Evolutionary conservation across 2,113 vertebrate species (phyloP).

Genomic region (Madoqua kirkii): DNA sequence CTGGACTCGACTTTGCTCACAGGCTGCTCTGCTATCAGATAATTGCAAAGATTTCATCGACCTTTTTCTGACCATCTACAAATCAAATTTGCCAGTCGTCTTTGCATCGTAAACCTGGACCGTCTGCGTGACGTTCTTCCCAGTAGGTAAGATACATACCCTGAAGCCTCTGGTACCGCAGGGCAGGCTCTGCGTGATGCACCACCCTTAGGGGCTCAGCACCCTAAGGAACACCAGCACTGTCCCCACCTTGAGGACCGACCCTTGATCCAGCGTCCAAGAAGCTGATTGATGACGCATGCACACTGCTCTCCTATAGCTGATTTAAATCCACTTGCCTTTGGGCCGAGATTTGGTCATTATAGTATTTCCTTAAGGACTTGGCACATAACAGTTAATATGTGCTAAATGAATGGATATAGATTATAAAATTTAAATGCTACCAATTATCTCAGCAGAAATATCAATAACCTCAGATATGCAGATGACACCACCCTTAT

Average conservation of each 20-base stretch:
- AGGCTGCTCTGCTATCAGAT: slow-evolving; percentile 87
- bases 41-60: slow-evolving; percentile 88
- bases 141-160: slow-evolving; percentile 54
- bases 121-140: slow-evolving; percentile 89
- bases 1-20: slow-evolving; percentile 73
- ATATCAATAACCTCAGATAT: too few species aligned
- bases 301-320: neutral
- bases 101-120: slow-evolving; percentile 91
- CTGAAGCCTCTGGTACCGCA: neutral
- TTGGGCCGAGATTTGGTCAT: neutral
- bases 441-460: neutral
- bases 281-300: neutral
- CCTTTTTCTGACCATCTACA: slow-evolving; percentile 90
- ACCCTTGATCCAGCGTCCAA: slow-evolving; percentile 27
- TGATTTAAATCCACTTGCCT: neutral
- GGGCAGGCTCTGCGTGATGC: fast-evolving
- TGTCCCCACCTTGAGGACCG: slow-evolving; percentile 41
- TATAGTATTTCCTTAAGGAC: neutral
- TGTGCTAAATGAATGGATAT: neutral
- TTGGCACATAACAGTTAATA: neutral
- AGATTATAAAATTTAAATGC: neutral
- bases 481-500: too few species aligned
- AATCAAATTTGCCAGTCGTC: slow-evolving; percentile 89
- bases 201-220: neutral
- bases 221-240: slow-evolving; percentile 32